Percentiles rank a stretch among this genome's conserved stretches.
phyloP scores from a whole-genome alignment of 2,113 vertebrate species.

The Myrmecobius fasciatus region DNA sequence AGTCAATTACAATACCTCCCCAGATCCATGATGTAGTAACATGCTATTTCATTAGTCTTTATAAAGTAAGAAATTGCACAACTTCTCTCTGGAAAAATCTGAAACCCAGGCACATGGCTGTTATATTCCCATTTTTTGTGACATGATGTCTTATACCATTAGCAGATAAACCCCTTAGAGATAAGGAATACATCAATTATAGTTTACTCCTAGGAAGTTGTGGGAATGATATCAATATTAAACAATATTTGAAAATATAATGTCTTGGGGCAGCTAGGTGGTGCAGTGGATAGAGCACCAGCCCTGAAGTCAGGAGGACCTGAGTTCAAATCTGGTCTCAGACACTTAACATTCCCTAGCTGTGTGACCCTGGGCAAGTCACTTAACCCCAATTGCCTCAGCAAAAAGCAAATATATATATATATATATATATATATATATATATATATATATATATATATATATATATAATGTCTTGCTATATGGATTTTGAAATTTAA shows the following conservation, averaged over 20 bases:
- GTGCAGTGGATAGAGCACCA: too few species aligned
- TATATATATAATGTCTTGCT: too few species aligned
- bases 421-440: too few species aligned
- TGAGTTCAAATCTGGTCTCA: too few species aligned
- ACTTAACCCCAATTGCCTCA: too few species aligned
- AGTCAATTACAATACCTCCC: background rate
- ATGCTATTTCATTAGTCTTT: slow-evolving; percentile 44
- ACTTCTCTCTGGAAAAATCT: slow-evolving; percentile 33
- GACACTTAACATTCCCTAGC: too few species aligned
- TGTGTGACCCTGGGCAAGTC: too few species aligned
- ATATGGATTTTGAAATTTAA: slow-evolving; percentile 23
- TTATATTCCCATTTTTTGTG: background rate
- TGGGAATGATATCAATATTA: background rate
- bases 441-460: too few species aligned
- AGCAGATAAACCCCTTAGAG: slow-evolving; percentile 5
- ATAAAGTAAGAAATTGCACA: slow-evolving; percentile 38
- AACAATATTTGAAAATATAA: background rate
- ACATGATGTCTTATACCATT: background rate
- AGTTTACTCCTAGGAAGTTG: background rate
- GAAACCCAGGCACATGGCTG: background rate
- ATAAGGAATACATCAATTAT: background rate
- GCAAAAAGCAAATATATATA: too few species aligned
- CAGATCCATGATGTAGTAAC: slow-evolving; percentile 38
- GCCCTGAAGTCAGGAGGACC: too few species aligned
- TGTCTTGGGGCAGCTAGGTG: too few species aligned